These are phyloP conservation scores for Drosophila hamatofila DNA, from an alignment of 2,888 invertebrate species.

Conservation along the genomic window DNA sequence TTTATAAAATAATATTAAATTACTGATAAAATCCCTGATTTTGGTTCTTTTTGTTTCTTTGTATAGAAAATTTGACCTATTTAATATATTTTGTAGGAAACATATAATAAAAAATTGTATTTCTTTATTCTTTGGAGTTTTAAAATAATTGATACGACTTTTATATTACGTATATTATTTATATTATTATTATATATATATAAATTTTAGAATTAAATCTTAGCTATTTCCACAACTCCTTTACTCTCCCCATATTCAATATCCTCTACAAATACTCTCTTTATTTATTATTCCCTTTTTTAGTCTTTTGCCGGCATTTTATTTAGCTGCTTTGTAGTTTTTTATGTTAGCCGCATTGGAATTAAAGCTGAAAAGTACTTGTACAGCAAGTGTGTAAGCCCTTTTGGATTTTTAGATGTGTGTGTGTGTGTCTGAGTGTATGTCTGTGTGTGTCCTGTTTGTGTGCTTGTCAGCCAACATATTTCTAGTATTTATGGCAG, in stretches of 20 bases:
- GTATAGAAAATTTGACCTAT: too few relatives aligned
- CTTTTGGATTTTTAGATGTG: constrained; percentile 13
- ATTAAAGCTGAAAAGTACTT: constrained; percentile 43
- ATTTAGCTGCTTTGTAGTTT: constrained; percentile 26
- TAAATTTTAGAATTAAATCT: too few relatives aligned
- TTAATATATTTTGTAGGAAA: too few relatives aligned
- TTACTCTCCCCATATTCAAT: too few relatives aligned
- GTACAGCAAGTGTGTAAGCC: constrained; percentile 34
- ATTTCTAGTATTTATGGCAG: constrained; percentile 57
- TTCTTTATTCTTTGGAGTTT: too few relatives aligned
- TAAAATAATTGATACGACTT: too few relatives aligned
- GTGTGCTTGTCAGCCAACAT: constrained; percentile 53
- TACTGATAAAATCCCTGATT: too few relatives aligned
- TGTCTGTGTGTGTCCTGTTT: constrained; percentile 17
- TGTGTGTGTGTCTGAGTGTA: not conserved
- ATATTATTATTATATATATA: too few relatives aligned
- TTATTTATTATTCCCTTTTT: not conserved
- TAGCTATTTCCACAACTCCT: not conserved
- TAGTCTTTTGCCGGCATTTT: not conserved
- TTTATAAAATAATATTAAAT: not conserved
- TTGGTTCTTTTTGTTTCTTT: too few relatives aligned
- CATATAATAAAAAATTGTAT: too few relatives aligned
- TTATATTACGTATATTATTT: too few relatives aligned
- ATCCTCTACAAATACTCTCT: too few relatives aligned
- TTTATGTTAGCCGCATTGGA: constrained; percentile 48